phyloP scores from a whole-genome alignment of 2,113 vertebrate species.

The Podarcis muralis region DNA sequence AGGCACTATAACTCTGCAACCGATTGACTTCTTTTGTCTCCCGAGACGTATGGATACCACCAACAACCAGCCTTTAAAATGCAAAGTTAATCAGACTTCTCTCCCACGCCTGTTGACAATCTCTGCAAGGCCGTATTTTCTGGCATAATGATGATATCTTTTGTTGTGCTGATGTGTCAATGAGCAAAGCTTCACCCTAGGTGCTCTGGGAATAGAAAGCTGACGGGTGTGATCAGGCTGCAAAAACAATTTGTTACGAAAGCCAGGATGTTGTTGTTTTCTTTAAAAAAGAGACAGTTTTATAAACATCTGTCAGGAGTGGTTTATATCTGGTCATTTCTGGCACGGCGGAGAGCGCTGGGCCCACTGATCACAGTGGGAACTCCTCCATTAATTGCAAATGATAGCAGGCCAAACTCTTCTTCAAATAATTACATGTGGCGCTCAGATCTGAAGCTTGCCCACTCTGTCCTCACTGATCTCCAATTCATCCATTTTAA shows the following conservation, averaged over 20 bases:
- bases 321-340: neutral
- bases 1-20: too few relatives aligned
- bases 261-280: neutral
- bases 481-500: neutral
- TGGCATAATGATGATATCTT: neutral
- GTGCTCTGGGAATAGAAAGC: neutral
- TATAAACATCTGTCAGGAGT: neutral
- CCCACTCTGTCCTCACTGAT: neutral
- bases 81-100: too few relatives aligned
- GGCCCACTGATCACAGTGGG: neutral
- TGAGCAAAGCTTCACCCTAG: neutral
- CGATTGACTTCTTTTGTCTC: too few relatives aligned
- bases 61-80: too few relatives aligned
- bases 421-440: constrained; percentile 1
- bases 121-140: neutral
- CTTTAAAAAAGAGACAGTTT: neutral
- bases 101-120: neutral
- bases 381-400: neutral
- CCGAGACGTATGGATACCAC: too few relatives aligned
- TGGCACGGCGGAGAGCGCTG: neutral
- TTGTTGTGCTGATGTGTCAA: neutral
- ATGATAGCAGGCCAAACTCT: neutral
- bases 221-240: neutral
- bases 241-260: neutral
- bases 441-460: neutral